Base-by-base conservation (phyloP, 1,140 invertebrate genomes). In the Pseudobourletiella spinata region DNA sequence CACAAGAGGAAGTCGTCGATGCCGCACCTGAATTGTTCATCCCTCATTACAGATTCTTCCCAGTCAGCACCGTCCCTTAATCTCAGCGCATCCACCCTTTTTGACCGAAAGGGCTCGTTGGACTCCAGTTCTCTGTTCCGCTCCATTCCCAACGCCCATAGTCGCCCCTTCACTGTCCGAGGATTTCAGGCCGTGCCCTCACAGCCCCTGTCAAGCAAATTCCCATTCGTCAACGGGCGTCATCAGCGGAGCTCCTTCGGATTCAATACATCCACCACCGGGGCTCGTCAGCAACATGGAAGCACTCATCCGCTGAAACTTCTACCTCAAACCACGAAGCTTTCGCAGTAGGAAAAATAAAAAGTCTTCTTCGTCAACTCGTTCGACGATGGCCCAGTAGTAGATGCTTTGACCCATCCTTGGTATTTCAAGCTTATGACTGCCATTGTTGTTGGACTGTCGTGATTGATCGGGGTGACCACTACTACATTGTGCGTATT, bases 291-390 rank as follows among this genome's bases (percentile, higher is more conserved):
- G 55, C 60, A 67, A 32, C 65, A 67, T 39, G 65, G 65, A 46
- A 67, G 65, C 39, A 67, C 65, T 43, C 65, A 67, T 59, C 65
- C 65, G 50, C 55, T 67, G 35, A 67, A 63, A 57, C 57, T 63
- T 42, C 46, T 66, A 29, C 64, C 64, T 25, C 57, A 64, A 56
- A 59, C 62, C 15, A 57, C 62, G 3, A 66, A 66, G 59, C 29
- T 63, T 28, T 57, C 62, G 26, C 64, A 64, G 46, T 61, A 54
- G 22, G 4, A 54, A 15, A 54, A 8, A 26, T 8, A 28, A 11
- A 26, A n/a, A n/a, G n/a, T n/a, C n/a, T n/a, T n/a, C n/a, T n/a
- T n/a, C n/a, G n/a, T n/a, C n/a, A n/a, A n/a, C n/a, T n/a, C n/a
- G n/a, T n/a, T n/a, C n/a, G n/a, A n/a, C n/a, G n/a, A n/a, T n/a